Percentiles rank a stretch among this genome's conserved stretches.
Conservation (phyloP, 2,113 vertebrate species). For the Montifringilla adamsi region DNA sequence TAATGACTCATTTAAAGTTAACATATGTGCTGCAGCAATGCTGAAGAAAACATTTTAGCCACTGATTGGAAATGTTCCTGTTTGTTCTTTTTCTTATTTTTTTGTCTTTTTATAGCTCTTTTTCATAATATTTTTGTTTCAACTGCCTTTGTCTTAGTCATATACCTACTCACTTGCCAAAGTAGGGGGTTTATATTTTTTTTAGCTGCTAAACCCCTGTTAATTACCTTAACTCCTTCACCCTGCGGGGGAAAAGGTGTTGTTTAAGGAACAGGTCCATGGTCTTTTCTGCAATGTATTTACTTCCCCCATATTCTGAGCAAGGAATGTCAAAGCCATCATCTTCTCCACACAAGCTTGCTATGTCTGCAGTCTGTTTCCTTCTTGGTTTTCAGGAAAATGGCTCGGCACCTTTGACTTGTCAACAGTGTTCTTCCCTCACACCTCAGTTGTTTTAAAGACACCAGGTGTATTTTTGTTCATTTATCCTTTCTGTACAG, state of each 20-base stretch:
- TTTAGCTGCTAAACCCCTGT: neutral
- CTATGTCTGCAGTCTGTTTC: neutral
- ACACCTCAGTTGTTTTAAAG: neutral
- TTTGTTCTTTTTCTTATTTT: neutral
- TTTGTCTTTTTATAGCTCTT: neutral
- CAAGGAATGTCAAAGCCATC: neutral
- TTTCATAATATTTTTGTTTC: neutral
- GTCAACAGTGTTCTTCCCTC: neutral
- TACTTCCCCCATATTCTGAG: neutral
- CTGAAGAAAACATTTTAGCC: neutral
- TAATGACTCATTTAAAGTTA: neutral
- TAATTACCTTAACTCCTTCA: neutral
- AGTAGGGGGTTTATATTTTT: neutral
- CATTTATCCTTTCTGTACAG: neutral
- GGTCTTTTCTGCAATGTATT: neutral
- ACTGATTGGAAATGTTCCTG: neutral
- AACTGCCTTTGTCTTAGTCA: neutral
- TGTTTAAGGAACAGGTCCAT: neutral
- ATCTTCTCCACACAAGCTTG: neutral
- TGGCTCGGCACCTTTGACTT: neutral
- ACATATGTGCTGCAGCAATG: neutral
- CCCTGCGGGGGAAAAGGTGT: fast-evolving
- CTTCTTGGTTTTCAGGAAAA: neutral
- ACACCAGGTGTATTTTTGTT: neutral
- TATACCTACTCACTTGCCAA: neutral